Conservation (phyloP, 2,888 invertebrate species). For the Gortyna flavago region DNA sequence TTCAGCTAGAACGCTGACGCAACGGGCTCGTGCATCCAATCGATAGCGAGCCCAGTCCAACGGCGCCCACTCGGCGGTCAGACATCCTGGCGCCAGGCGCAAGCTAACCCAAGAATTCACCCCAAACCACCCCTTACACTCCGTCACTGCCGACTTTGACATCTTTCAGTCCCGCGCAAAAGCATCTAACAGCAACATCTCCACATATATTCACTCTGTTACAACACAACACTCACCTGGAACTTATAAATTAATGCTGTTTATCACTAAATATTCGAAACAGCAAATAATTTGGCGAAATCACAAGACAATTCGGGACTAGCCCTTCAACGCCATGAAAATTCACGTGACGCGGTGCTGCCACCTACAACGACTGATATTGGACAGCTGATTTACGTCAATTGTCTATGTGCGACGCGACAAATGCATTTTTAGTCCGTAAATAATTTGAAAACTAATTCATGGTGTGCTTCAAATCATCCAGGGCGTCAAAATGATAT, state of each 20-base stretch:
- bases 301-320: slow-evolving; percentile 90
- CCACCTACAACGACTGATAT: slow-evolving; percentile 88
- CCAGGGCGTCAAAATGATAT: background rate
- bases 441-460: slow-evolving; percentile 17
- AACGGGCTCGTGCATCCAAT: slow-evolving; percentile 76
- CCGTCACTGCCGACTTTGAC: slow-evolving; percentile 84
- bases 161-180: slow-evolving; percentile 86
- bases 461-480: slow-evolving; percentile 1
- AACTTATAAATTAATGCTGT: slow-evolving; percentile 87
- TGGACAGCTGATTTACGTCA: slow-evolving; percentile 90
- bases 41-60: slow-evolving; percentile 78
- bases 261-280: slow-evolving; percentile 85
- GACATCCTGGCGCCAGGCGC: slow-evolving; percentile 85
- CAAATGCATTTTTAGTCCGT: slow-evolving; percentile 8
- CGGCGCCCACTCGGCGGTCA: slow-evolving; percentile 81
- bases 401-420: slow-evolving; percentile 83
- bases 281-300: slow-evolving; percentile 89
- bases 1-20: slow-evolving; percentile 68
- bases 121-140: slow-evolving; percentile 83
- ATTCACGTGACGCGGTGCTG: slow-evolving; percentile 92
- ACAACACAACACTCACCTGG: slow-evolving; percentile 83
- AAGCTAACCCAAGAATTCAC: slow-evolving; percentile 77
- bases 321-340: slow-evolving; percentile 91
- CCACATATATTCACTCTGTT: slow-evolving; percentile 62
- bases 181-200: slow-evolving; percentile 65